phyloP scores from a whole-genome alignment of 2,888 invertebrate species.

The Xiphydria camelus region DNA sequence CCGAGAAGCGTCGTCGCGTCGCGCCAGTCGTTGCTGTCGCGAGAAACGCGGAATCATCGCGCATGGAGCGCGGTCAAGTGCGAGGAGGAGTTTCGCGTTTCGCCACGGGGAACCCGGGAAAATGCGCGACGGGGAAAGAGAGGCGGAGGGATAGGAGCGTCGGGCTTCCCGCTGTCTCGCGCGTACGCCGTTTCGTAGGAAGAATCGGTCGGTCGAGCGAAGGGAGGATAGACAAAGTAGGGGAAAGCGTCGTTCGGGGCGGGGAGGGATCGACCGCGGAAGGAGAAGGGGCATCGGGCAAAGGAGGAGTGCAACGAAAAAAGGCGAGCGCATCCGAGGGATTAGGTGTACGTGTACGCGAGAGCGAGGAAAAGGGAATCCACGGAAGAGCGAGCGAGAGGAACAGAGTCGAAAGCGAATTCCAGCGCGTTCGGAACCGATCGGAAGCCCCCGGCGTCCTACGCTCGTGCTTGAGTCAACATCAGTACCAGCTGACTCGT shows the following conservation, averaged over 20 bases:
- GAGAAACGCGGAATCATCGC: too few relatives aligned
- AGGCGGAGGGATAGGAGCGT: neutral
- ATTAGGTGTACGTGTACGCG: neutral
- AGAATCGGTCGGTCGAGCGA: slow-evolving; percentile 2
- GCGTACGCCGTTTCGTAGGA: too few relatives aligned
- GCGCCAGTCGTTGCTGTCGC: too few relatives aligned
- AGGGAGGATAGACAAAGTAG: neutral
- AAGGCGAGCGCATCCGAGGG: slow-evolving; percentile 3
- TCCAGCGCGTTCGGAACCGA: neutral
- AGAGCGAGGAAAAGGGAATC: neutral
- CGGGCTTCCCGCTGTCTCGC: too few relatives aligned
- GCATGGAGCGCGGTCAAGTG: too few relatives aligned
- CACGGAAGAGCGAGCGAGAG: neutral
- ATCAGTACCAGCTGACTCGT: slow-evolving; percentile 46
- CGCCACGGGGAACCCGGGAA: too few relatives aligned
- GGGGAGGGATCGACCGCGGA: neutral
- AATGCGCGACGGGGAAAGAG: neutral
- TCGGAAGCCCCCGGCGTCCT: slow-evolving; percentile 12
- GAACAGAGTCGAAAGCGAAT: neutral
- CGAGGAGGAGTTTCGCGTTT: too few relatives aligned
- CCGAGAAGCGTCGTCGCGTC: too few relatives aligned
- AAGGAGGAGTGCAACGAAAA: neutral
- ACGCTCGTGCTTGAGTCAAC: slow-evolving; percentile 25
- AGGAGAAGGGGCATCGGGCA: neutral
- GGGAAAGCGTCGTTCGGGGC: neutral